phyloP scores from a whole-genome alignment of 1,140 invertebrate species.

The Drosophila persimilis region DNA sequence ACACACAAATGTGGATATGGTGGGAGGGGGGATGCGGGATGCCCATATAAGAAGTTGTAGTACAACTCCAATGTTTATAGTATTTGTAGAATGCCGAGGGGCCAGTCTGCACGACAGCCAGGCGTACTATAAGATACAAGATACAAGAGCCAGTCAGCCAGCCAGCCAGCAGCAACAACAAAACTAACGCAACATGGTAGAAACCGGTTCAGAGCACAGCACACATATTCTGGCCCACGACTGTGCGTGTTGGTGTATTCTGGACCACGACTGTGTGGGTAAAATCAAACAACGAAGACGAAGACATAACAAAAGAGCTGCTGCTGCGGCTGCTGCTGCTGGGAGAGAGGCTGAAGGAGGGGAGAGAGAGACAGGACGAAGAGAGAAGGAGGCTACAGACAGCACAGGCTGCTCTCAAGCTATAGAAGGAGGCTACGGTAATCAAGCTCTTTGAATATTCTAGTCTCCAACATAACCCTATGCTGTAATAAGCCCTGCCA shows the following conservation, averaged over 20 bases:
- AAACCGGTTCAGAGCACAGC: slow-evolving; percentile 52
- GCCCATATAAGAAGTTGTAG: slow-evolving; percentile 69
- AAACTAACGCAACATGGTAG: slow-evolving; percentile 67
- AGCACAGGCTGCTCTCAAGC: no score
- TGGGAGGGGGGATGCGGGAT: slow-evolving; percentile 12
- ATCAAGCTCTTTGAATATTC: no score
- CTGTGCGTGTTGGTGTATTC: slow-evolving; percentile 8
- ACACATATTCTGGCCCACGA: slow-evolving; percentile 16
- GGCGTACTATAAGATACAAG: slow-evolving; percentile 39
- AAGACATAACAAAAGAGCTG: slow-evolving; percentile 52
- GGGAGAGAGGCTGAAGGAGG: slow-evolving; percentile 7
- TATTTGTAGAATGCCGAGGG: slow-evolving; percentile 72
- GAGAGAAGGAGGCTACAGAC: no score
- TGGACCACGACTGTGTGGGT: slow-evolving; percentile 12
- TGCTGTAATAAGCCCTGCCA: no score
- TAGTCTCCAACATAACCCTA: no score
- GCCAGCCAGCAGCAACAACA: slow-evolving; percentile 30
- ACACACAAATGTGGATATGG: neutral
- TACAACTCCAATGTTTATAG: slow-evolving; percentile 72
- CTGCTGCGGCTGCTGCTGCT: slow-evolving; percentile 8
- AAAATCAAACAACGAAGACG: slow-evolving; percentile 53
- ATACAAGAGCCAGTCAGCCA: no score
- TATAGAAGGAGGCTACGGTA: no score
- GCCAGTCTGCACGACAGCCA: slow-evolving; percentile 34
- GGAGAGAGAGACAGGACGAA: neutral